These are phyloP conservation scores for Tineola bisselliella DNA, from an alignment of 2,888 invertebrate species.

Conservation along the genomic window DNA sequence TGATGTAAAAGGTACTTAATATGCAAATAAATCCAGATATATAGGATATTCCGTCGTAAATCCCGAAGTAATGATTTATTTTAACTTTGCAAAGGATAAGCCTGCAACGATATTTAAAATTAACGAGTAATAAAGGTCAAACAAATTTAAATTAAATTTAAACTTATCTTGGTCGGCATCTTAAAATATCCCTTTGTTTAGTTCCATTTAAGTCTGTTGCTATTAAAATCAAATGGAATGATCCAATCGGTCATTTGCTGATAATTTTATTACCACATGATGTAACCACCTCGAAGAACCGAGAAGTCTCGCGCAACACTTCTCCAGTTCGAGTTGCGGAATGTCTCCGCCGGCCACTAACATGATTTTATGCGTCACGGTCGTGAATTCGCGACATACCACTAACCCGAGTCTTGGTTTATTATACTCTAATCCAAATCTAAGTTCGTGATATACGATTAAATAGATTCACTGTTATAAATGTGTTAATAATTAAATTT, in stretches of 20 bases:
- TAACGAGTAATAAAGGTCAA: background rate
- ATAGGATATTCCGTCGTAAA: background rate
- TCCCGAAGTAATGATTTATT: background rate
- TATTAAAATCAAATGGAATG: too few relatives aligned
- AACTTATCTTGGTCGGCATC: background rate
- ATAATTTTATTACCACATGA: background rate
- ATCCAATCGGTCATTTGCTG: background rate
- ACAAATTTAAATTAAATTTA: background rate
- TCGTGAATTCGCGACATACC: background rate
- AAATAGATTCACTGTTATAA: background rate
- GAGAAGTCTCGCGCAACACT: background rate
- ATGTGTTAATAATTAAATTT: background rate
- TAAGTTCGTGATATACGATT: background rate
- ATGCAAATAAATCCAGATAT: too few relatives aligned
- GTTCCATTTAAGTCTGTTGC: too few relatives aligned
- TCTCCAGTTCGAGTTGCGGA: background rate
- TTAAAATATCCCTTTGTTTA: background rate
- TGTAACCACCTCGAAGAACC: background rate
- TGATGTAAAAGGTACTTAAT: background rate
- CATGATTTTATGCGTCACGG: too few relatives aligned
- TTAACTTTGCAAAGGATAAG: background rate
- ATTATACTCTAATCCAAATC: background rate
- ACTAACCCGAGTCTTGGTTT: background rate
- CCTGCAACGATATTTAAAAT: background rate
- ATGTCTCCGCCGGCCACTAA: background rate